These are phyloP conservation scores for Leptopilina boulardi DNA, from an alignment of 1,140 invertebrate species.

Conservation along the genomic window DNA sequence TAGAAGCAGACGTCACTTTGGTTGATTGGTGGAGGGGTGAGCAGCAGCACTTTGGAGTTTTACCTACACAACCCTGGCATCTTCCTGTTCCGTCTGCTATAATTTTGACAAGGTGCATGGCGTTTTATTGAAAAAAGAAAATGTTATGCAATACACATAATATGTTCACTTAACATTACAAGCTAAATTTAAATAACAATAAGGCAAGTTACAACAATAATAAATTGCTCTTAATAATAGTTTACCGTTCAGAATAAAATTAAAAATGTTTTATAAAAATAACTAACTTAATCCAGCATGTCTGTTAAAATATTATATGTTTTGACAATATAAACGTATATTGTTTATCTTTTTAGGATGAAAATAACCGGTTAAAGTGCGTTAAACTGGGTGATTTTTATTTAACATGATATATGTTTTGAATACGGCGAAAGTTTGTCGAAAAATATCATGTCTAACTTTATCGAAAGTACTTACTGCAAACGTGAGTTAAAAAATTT, in stretches of 20 bases:
- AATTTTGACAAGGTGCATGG: slow-evolving; percentile 11
- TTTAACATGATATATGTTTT: slow-evolving; percentile 68
- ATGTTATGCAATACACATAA: slow-evolving; percentile 37
- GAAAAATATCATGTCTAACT: slow-evolving; percentile 56
- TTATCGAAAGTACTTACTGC: slow-evolving; percentile 54
- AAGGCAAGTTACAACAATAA: slow-evolving; percentile 17
- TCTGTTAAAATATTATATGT: neutral
- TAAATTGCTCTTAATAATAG: neutral
- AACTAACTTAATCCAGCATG: neutral
- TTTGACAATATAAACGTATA: neutral
- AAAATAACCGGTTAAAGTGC: slow-evolving; percentile 38
- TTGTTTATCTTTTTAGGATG: slow-evolving; percentile 55
- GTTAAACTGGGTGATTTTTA: neutral
- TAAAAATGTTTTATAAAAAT: neutral
- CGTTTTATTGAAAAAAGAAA: slow-evolving; percentile 3
- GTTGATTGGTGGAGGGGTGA: too few species aligned
- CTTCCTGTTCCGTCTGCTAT: neutral
- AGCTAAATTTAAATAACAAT: neutral
- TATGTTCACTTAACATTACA: slow-evolving; percentile 22
- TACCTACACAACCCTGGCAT: neutral
- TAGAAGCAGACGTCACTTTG: too few species aligned
- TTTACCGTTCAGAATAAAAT: neutral
- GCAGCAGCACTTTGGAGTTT: too few species aligned
- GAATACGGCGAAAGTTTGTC: slow-evolving; percentile 51
- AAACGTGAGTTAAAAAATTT: slow-evolving; percentile 53